These are phyloP conservation scores for Dissostichus mawsoni DNA, from an alignment of 2,113 vertebrate genomes.

Conservation along the genomic window DNA sequence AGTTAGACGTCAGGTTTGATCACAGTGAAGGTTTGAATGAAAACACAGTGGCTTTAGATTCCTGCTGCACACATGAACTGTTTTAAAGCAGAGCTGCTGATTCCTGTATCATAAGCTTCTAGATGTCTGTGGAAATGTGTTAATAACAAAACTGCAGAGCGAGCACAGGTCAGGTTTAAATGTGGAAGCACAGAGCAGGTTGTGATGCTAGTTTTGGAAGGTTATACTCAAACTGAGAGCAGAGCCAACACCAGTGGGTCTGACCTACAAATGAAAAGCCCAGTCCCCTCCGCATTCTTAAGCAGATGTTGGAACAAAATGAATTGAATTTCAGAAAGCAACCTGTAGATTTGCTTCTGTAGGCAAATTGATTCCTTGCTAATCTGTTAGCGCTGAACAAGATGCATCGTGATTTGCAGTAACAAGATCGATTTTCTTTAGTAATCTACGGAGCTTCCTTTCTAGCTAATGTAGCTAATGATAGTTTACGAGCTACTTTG, in stretches of 20 bases:
- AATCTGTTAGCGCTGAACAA: not conserved
- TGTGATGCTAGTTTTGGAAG: no score
- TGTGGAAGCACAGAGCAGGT: not conserved
- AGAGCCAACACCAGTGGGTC: not conserved
- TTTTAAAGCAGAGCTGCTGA: constrained; percentile 1
- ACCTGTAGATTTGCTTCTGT: not conserved
- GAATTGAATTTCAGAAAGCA: not conserved
- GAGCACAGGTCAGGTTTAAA: not conserved
- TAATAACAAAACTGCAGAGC: not conserved
- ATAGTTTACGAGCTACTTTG: not conserved
- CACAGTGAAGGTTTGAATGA: constrained; percentile 4
- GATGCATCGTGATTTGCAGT: not conserved
- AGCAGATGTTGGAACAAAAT: no score
- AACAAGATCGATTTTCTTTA: not conserved
- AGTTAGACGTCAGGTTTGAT: constrained; percentile 4
- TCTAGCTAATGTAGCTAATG: not conserved
- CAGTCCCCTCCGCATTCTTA: not conserved
- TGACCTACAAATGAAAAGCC: not conserved
- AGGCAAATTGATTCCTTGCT: not conserved
- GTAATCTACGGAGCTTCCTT: not conserved
- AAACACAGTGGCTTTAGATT: constrained; percentile 9
- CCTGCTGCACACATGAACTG: constrained; percentile 15
- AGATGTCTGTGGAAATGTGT: not conserved
- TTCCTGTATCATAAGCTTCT: not conserved
- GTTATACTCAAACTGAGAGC: no score